Conservation (phyloP, 2,797 vertebrate genomes). For the Chloroceryle amazona region DNA sequence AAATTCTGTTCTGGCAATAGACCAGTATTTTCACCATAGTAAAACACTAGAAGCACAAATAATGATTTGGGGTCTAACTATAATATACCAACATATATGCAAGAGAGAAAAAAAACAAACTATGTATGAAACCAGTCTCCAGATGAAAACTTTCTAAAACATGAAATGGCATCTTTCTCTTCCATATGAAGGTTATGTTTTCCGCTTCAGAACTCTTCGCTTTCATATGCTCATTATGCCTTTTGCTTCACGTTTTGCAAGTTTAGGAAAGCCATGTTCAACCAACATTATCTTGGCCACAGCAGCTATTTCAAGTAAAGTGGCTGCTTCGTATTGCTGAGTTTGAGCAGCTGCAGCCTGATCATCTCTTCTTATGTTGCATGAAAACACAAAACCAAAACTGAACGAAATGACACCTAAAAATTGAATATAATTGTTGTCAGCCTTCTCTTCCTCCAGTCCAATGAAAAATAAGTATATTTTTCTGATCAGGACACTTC, state of each 20-base stretch:
- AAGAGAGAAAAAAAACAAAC: neutral
- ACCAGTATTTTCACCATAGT: neutral
- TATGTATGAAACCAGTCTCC: neutral
- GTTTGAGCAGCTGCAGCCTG: neutral
- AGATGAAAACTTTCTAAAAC: neutral
- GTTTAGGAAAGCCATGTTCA: neutral
- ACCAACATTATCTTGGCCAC: neutral
- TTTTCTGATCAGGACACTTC: neutral
- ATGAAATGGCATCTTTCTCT: neutral
- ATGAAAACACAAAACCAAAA: neutral
- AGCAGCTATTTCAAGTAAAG: neutral
- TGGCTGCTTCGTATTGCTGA: neutral
- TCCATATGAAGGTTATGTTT: neutral
- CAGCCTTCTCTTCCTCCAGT: neutral
- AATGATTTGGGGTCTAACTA: neutral
- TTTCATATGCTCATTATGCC: neutral
- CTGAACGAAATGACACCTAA: neutral
- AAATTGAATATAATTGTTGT: neutral
- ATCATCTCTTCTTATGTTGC: neutral
- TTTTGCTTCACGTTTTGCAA: neutral
- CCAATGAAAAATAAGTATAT: neutral
- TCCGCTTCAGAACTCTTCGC: neutral
- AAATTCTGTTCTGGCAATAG: neutral
- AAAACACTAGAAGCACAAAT: neutral
- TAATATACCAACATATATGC: neutral